These are phyloP conservation scores for Mesopsocus fuscifrons DNA, from an alignment of 2,888 invertebrate genomes.

Conservation along the genomic window DNA sequence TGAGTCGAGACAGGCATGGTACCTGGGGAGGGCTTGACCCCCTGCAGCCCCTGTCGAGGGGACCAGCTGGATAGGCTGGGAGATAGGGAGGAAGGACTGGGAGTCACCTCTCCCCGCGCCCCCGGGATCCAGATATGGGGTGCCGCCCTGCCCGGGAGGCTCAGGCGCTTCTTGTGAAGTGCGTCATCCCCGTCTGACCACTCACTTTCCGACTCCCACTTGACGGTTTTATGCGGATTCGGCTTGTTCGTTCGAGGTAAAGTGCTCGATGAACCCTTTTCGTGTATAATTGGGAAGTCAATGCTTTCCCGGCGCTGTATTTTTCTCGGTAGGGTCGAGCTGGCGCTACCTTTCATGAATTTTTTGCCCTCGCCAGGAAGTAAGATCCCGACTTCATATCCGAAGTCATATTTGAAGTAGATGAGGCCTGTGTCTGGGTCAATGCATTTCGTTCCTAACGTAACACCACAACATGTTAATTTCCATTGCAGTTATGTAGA, in stretches of 20 bases:
- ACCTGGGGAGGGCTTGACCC: no score
- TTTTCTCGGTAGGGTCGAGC: constrained; percentile 10
- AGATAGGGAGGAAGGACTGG: constrained; percentile 35
- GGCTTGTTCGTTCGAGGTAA: constrained; percentile 27
- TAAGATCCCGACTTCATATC: constrained; percentile 57
- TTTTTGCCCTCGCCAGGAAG: constrained; percentile 36
- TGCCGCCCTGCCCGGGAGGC: constrained; percentile 24
- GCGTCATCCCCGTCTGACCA: constrained; percentile 36
- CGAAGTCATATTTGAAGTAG: constrained; percentile 67
- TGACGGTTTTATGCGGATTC: constrained; percentile 28
- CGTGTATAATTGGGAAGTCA: constrained; percentile 46
- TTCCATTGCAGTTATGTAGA: no score
- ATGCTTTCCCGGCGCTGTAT: constrained; percentile 34
- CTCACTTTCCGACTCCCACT: constrained; percentile 43
- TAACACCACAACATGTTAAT: no score
- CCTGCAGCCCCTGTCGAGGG: no score
- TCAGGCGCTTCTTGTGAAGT: constrained; percentile 25
- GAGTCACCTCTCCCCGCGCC: constrained; percentile 27
- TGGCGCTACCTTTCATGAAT: constrained; percentile 13
- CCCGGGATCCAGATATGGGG: constrained; percentile 17
- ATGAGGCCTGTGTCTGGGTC: constrained; percentile 57
- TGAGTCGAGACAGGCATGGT: no score
- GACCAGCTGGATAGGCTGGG: constrained; percentile 38
- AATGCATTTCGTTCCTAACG: constrained; percentile 49
- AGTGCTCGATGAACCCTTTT: constrained; percentile 23